phyloP scores from a whole-genome alignment of 92 coral and sea anemone species.

The Diadumene lineata region DNA sequence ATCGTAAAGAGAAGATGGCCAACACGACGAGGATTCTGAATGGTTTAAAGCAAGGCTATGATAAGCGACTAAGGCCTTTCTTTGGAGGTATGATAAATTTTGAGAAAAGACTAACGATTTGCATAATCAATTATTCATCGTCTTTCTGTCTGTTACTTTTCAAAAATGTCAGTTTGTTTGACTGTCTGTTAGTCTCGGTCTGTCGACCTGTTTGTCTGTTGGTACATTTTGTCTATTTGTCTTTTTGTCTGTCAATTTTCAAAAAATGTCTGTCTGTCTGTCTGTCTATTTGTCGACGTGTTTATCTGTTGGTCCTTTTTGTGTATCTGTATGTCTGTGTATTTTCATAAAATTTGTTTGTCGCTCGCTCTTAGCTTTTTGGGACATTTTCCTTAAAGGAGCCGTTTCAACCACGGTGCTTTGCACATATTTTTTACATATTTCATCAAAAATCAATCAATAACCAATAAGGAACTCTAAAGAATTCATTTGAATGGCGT shows the following conservation, averaged over 20 bases:
- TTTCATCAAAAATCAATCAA: too few species aligned
- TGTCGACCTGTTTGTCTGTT: not conserved
- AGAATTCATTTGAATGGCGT: too few species aligned
- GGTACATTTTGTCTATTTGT: not conserved
- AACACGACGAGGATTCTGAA: conserved; percentile 68
- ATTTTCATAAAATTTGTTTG: too few species aligned
- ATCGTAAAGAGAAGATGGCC: conserved; percentile 16
- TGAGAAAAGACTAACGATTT: too few species aligned
- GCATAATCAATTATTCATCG: too few species aligned
- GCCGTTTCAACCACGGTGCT: too few species aligned
- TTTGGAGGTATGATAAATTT: conserved; percentile 85
- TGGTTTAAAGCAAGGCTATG: conserved; percentile 51
- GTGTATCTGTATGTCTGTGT: too few species aligned
- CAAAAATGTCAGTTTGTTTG: not conserved
- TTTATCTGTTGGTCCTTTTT: too few species aligned
- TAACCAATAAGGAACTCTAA: too few species aligned
- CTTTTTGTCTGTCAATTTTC: not conserved
- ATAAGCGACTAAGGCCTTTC: conserved; percentile 77
- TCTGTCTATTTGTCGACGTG: not conserved
- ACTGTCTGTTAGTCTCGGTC: not conserved
- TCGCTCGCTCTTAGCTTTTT: too few species aligned
- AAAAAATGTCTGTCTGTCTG: not conserved
- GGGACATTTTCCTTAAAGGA: too few species aligned
- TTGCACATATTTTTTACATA: too few species aligned
- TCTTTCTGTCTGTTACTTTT: not conserved